phyloP scores from a whole-genome alignment of 2,113 vertebrate species.

The Bolborhynchus lineola region DNA sequence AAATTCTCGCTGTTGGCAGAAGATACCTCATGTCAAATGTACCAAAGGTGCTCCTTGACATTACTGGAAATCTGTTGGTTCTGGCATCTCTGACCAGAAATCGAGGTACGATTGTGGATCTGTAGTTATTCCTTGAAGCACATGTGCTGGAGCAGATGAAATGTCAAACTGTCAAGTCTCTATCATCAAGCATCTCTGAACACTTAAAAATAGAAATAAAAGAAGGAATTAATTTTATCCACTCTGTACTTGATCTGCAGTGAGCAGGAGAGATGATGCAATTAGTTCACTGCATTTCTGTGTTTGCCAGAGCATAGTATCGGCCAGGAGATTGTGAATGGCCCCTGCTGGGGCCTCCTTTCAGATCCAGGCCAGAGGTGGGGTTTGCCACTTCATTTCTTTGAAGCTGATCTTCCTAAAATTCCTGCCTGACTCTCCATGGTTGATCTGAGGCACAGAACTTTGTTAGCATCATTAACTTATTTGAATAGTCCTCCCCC shows the following conservation, averaged over 20 bases:
- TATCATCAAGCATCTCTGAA: neutral
- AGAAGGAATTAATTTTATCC: neutral
- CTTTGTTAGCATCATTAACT: neutral
- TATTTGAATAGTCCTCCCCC: neutral
- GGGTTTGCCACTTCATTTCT: neutral
- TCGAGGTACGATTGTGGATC: neutral
- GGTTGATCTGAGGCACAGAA: neutral
- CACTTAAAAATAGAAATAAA: constrained; percentile 49
- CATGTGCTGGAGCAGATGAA: constrained; percentile 57
- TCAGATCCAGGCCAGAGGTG: neutral
- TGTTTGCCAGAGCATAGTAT: neutral
- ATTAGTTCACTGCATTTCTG: neutral
- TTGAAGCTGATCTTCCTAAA: neutral
- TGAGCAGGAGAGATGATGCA: neutral
- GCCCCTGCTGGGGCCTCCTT: neutral
- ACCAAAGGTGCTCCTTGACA: constrained; percentile 25
- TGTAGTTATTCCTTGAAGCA: neutral
- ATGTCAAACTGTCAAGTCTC: constrained; percentile 60
- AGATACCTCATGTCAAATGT: neutral
- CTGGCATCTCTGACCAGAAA: constrained; percentile 59
- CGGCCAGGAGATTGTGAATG: neutral
- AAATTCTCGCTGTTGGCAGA: constrained; percentile 27
- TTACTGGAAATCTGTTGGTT: constrained; percentile 51
- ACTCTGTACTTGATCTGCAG: neutral
- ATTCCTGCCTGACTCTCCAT: neutral